Base-by-base conservation (phyloP, 1,140 invertebrate genomes). In the Camponotus vicinus region DNA sequence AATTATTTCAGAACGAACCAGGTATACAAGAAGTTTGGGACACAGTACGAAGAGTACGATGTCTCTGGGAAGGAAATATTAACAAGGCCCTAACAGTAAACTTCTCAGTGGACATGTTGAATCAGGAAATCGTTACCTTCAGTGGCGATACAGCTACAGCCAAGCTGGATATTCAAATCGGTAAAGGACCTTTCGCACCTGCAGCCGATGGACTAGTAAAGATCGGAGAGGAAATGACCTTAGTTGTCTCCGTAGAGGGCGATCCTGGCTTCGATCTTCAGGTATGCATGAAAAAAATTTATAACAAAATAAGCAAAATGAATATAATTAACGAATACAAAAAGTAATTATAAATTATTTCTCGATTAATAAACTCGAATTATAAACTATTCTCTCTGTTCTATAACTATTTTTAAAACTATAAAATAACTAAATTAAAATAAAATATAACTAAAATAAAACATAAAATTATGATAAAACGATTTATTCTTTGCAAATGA, bases 21-120 rank as follows among this genome's bases (percentile, higher is more conserved):
- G 97, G 97, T 7, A 97, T 98, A 88, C 97, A 98, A 94, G 97
- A 98, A 95, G 97, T 97, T 0, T 98, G 97, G 97, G 97, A 98
- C 91, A 97, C 97, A 2, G 96, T 98, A 40, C 95, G 97, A 59
- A 95, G 96, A 69, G 97, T 98, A 0, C 96, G 97, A 78, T 98
- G 98, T 93, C 94, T 98, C 15, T 98, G 97, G 97, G 97, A 98
- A 96, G 97, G 97, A 13, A 97, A 97, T 88, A 94, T 98, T 59
- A 97, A 97, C 32, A 97, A 98, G 91, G 96, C 97, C 11, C 93
- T 98, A 40, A 96, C 97, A 0, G 97, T 97, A 1, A 97, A 97
- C 5, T 94, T 98, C 13, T 97, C 96, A 66, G 97, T 98, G 1
- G 97, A 97, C 37, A 98, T 98, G 97, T 92, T 98, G 71, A 97